Conservation (phyloP, 2,113 vertebrate genomes). For the Callocephalon fimbriatum region DNA sequence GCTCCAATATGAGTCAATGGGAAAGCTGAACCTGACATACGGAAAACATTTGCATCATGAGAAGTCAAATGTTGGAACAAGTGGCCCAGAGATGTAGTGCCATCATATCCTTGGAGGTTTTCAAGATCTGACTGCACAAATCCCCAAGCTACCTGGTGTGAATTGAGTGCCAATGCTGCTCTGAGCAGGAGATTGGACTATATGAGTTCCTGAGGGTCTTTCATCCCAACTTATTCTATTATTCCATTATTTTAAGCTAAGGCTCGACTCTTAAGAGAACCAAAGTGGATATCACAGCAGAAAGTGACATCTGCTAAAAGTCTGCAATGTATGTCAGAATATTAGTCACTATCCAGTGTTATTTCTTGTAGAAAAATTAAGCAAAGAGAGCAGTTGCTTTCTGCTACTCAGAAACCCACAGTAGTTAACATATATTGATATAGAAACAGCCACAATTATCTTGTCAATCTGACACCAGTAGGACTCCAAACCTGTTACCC, state of each 20-base stretch:
- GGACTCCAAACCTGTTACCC: neutral
- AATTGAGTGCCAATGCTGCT: neutral
- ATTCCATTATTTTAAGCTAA: neutral
- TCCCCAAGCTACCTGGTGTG: neutral
- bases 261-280: neutral
- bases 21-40: neutral
- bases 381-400: neutral
- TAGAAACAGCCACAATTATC: neutral
- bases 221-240: neutral
- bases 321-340: neutral
- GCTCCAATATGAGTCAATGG: neutral
- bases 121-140: neutral
- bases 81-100: neutral
- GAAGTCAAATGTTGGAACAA: neutral
- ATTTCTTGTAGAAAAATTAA: neutral
- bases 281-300: neutral
- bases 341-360: neutral
- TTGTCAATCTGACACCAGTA: neutral
- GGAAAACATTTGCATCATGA: neutral
- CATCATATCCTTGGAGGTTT: neutral
- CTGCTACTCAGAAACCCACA: neutral
- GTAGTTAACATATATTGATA: neutral
- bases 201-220: neutral
- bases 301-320: neutral
- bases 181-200: neutral